These are phyloP conservation scores for Liodrosophila aerea DNA, from an alignment of 2,888 invertebrate genomes.

Conservation along the genomic window DNA sequence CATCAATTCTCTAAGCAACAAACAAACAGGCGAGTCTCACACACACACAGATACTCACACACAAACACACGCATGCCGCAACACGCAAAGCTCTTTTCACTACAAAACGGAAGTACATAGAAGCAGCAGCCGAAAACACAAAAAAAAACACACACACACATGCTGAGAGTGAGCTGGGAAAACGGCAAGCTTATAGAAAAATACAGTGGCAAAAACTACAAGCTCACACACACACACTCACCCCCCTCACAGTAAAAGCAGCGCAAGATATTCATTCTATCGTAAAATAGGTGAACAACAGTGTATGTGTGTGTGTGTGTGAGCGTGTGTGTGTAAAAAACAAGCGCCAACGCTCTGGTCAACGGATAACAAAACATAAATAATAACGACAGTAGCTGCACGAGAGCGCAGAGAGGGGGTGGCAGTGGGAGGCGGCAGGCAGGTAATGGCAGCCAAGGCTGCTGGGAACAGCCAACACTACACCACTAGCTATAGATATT, in stretches of 20 bases:
- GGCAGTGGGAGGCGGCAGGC: neutral
- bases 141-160: slow-evolving; percentile 29
- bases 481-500: slow-evolving; percentile 23
- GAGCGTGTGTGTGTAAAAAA: slow-evolving; percentile 50
- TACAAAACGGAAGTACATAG: slow-evolving; percentile 75
- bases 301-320: slow-evolving; percentile 20
- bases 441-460: slow-evolving; percentile 42
- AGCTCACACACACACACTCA: slow-evolving; percentile 18
- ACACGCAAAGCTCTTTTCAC: slow-evolving; percentile 77
- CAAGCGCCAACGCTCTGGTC: slow-evolving; percentile 74
- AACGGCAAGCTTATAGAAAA: slow-evolving; percentile 67
- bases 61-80: slow-evolving; percentile 53
- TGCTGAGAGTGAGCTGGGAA: slow-evolving; percentile 44
- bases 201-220: slow-evolving; percentile 70
- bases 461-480: slow-evolving; percentile 32
- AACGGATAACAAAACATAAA: slow-evolving; percentile 80
- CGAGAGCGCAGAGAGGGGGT: neutral
- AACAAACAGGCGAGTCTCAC: slow-evolving; percentile 64
- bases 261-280: slow-evolving; percentile 71
- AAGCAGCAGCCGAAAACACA: slow-evolving; percentile 55
- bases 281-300: slow-evolving; percentile 77
- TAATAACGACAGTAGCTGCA: slow-evolving; percentile 71
- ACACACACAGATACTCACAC: slow-evolving; percentile 30
- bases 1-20: slow-evolving; percentile 77
- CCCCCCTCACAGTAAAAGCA: slow-evolving; percentile 17